phyloP scores from a whole-genome alignment of 2,113 vertebrate genomes.

The Tympanuchus pallidicinctus region DNA sequence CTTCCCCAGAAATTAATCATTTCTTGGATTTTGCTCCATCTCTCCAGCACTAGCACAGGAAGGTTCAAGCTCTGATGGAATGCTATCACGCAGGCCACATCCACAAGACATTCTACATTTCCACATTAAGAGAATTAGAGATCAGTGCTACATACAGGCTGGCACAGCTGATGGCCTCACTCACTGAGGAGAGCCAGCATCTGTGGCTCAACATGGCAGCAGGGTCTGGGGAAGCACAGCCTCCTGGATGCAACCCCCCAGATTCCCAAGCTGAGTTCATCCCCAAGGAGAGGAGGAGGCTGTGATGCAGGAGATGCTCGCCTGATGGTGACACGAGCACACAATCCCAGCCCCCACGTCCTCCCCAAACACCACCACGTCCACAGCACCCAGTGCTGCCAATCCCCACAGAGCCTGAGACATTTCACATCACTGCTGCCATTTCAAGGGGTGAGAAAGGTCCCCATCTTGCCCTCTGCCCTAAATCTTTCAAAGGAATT shows the following conservation, averaged over 20 bases:
- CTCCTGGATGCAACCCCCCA: not conserved
- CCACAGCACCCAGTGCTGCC: not conserved
- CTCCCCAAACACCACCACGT: not conserved
- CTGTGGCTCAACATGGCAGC: rapidly evolving
- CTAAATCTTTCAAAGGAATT: conserved; percentile 37
- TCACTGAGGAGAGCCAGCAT: not conserved
- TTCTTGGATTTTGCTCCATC: not conserved
- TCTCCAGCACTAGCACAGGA: not conserved
- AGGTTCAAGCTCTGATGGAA: not conserved
- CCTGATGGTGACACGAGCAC: not conserved
- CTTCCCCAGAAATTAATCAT: too few species aligned
- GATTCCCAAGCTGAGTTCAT: rapidly evolving
- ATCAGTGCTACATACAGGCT: too few species aligned
- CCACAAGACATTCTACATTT: rapidly evolving
- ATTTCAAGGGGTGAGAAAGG: conserved; percentile 28
- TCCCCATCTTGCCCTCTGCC: conserved; percentile 26
- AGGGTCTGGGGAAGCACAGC: not conserved
- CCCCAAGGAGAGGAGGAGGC: not conserved
- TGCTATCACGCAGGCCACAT: rapidly evolving
- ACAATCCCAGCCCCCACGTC: not conserved
- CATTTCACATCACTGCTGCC: not conserved
- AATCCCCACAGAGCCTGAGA: not conserved
- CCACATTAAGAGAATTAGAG: not conserved
- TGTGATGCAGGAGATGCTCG: not conserved
- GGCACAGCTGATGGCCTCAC: rapidly evolving